Evolutionary conservation across 2,113 vertebrate genomes (phyloP).

Genomic region (Zingel zingel): DNA sequence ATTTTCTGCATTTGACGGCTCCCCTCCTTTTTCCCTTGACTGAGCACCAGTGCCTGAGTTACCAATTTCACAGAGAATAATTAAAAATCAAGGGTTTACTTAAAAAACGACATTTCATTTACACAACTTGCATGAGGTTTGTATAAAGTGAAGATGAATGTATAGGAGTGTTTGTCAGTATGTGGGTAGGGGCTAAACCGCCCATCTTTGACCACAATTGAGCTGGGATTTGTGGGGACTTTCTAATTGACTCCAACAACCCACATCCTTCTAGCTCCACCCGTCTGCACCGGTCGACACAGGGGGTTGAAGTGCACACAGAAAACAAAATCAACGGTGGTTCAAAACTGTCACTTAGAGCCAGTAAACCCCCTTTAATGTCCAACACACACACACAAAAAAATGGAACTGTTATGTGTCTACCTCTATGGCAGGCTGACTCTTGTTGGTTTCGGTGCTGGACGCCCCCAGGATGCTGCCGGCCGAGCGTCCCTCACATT

Average conservation of each 20-base stretch:
- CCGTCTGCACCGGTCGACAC: neutral
- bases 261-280: constrained; percentile 45
- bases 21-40: neutral
- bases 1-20: neutral
- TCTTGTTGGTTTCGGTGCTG: constrained; percentile 91
- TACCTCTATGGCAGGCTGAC: constrained; percentile 90
- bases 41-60: neutral
- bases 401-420: neutral
- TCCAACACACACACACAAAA: neutral
- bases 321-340: constrained; percentile 12
- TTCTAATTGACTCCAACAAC: constrained; percentile 60
- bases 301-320: constrained; percentile 8
- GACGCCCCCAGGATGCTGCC: constrained; percentile 93
- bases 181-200: constrained; percentile 31
- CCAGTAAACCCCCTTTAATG: constrained; percentile 39
- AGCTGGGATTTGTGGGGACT: constrained; percentile 63
- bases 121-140: neutral
- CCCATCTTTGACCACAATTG: constrained; percentile 33
- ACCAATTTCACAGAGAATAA: neutral
- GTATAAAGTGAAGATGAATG: neutral
- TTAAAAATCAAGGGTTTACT: neutral
- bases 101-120: neutral
- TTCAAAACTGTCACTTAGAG: neutral
- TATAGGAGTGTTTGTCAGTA: constrained; percentile 9
- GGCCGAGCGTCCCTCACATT: constrained; percentile 92